Evolutionary conservation across 2,888 invertebrate genomes (phyloP), one percentile per base, ranked within the genome.

Genomic region (Amitus sp.): DNA sequence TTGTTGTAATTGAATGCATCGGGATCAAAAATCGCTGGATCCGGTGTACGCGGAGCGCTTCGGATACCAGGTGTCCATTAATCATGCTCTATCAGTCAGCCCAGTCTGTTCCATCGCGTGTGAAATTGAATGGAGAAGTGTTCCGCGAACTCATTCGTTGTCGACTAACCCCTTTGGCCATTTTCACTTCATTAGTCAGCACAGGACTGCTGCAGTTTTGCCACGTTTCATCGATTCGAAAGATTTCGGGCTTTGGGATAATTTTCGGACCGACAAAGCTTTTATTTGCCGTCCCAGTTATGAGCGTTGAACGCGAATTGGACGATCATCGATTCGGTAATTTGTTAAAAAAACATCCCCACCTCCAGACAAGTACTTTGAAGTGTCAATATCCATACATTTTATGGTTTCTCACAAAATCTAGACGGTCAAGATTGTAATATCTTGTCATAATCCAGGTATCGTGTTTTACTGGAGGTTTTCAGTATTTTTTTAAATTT

Each of bases 1-100:
- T 77, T 74, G 75, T 73, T 70, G 73, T 74, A 77, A 77, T 77
- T 74, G 71, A 77, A 75, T 73, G 71, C 70, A 68, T 69, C 66
- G 58, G 65, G 68, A 73, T 76, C 73, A 71, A 76, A 76, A 76
- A 75, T 74, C 73, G 66, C 66, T 53, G 62, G 63, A 54, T 2
- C 46, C 57, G 59, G 42, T 47, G 47, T 37, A 57, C 47, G 71
- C 64, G 68, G 71, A 30, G 47, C 50, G 50, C 59, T 61, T 51
- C 58, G 59, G 69, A 71, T 72, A 74, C 69, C 66, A 67, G 69
- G 68, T 70, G 73, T 73, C 64, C 73, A 75, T 77, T 77, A 77
- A 77, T 77, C 77, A 76, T 73, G 68, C 65, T 65, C 70, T 75
- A 74, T 77, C 73, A 70, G 71, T 72, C 71, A 67, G 68, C 43